phyloP scores from a whole-genome alignment of 2,888 invertebrate genomes.

The Rhagonycha lutea region DNA sequence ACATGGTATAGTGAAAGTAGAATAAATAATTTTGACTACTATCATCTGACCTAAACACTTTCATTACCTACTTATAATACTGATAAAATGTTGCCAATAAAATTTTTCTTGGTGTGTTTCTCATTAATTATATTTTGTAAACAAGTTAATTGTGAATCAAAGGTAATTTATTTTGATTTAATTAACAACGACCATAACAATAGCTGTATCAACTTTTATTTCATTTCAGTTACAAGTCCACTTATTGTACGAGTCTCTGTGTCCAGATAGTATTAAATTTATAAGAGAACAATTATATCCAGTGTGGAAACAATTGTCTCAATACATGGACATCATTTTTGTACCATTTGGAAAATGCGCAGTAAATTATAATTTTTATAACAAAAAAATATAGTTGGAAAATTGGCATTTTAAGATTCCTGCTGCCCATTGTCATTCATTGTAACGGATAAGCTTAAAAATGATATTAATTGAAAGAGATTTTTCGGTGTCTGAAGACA shows the following conservation, averaged over 20 bases:
- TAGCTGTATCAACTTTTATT: background rate
- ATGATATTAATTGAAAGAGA: no score
- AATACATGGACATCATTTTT: conserved; percentile 58
- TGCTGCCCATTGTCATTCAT: no score
- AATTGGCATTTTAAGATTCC: background rate
- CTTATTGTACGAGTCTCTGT: conserved; percentile 64
- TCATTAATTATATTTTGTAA: background rate
- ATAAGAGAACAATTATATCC: conserved; percentile 61
- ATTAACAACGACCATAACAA: background rate
- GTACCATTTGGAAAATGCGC: conserved; percentile 69
- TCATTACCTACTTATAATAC: background rate
- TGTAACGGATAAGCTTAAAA: no score
- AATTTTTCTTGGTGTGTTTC: background rate
- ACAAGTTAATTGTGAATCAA: background rate
- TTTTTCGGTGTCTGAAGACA: no score
- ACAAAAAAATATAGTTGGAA: background rate
- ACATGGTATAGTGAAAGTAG: conserved; percentile 12
- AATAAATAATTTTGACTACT: background rate
- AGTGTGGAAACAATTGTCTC: conserved; percentile 55
- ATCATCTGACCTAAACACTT: background rate
- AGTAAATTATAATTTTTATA: conserved; percentile 52
- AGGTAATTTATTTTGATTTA: background rate
- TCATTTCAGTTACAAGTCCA: conserved; percentile 58
- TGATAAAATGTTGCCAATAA: background rate
- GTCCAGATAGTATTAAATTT: conserved; percentile 65